Base-by-base conservation (phyloP, 2,797 vertebrate genomes). In the Ctenochaetus hawaiiensis region DNA sequence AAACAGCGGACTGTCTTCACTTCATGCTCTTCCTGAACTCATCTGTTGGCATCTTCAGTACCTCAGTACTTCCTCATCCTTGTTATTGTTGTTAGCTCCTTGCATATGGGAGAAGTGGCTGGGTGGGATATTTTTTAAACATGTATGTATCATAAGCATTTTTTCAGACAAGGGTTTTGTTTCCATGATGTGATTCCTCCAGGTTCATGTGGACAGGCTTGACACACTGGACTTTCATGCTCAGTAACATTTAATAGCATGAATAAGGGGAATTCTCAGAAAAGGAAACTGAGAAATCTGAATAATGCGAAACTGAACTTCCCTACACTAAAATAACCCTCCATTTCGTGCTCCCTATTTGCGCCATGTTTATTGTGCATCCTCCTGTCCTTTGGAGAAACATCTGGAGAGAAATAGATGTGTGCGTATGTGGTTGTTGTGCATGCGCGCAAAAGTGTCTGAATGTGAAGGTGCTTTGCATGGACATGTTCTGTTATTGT, bases 21-120 rank as follows among this genome's bases (percentile, higher is more conserved):
- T 71, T 63, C 51, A 67, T 68, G 71, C 57, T 88, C 71, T 81
- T 87, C 75, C 52, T 6, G 30, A 39, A 66, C 57, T 48, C 52
- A 26, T 60, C 71, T 2, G 51, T 48, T 20, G 20, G 56, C 68
- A 43, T 75, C 61, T 18, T 64, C 62, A 76, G 72, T 68, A 83
- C 82, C 59, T 87, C 82, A 77, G 43, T 64, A 43, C 17, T 39
- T 64, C 13, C 57, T 74, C 16, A 5, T 75, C 41, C 20, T 69
- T 60, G 37, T 49, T 43, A 51, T 81, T 37, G 34, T 39, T 61
- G 51, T 79, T 78, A 64, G 43, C 48, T 62, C 57, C 71, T 22
- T 74, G 30, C 57, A 63, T 20, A 57, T 0, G 10, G 20, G 63
- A 48, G 73, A 70, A 63, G 67, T 47, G 44, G 6, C 43, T 44